Base-by-base conservation (phyloP, 2,113 vertebrate species). In the Raja brachyura region DNA sequence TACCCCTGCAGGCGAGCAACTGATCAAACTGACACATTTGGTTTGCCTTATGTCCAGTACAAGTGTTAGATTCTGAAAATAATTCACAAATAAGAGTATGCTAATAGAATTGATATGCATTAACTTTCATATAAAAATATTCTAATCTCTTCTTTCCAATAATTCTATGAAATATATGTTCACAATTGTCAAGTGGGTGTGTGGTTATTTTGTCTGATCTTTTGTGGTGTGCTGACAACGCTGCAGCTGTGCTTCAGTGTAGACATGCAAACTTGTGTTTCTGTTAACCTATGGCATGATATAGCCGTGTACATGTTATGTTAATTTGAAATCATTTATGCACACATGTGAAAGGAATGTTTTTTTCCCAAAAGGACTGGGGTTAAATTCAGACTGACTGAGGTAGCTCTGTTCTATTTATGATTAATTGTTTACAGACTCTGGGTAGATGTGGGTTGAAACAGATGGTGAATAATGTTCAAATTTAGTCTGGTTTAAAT, bases 401-500 rank as follows among this genome's bases (percentile, higher is more conserved):
- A 88, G 28, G 83, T 31, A n/a, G 59, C 13, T 31, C 11, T 63
- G 83, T 14, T 88, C 28, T 25, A 33, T 77, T 77, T 77, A 59
- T 88, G 63, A 88, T 63, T 88, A 31, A 88, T 88, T 63, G 83
- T 66, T 63, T 88, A 88, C 83, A 63, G 83, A 66, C 83, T 31
- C 28, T 88, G 59, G 81, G 13, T 88, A 63, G 61, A 31, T 8
- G n/a, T 31, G 83, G 83, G 28, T 88, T 86, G 81, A n/a, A 86
- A 28, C 25, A 86, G 81, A 86, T 86, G 54, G 25, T 5, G 56
- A 61, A n/a, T 14, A 86, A 59, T 61, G 56, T 86, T 88, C 28
- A 66, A n/a, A 88, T 7, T n/a, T 66, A 31, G 61, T 18, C 14
- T 88, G n/a, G 70, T 73, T 73, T 5, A 73, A 73, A 22, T 73